phyloP scores from a whole-genome alignment of 1,140 invertebrate species.

The Calephelis virginiensis region DNA sequence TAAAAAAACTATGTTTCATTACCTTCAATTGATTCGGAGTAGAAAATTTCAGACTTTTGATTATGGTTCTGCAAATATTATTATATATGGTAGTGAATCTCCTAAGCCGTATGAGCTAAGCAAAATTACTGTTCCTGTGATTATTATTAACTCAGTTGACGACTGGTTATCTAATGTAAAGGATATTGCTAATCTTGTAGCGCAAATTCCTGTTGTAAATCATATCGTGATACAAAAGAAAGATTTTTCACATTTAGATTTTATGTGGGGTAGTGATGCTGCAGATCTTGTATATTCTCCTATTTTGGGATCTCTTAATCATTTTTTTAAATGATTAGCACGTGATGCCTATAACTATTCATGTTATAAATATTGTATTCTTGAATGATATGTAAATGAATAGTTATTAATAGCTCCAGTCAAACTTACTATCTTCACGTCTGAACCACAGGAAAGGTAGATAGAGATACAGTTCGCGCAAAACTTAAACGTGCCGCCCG shows the following conservation, averaged over 20 bases:
- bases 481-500: no score
- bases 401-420: no score
- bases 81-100: slow-evolving; percentile 61
- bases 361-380: neutral
- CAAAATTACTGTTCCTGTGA: slow-evolving; percentile 80
- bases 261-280: slow-evolving; percentile 61
- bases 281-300: slow-evolving; percentile 31
- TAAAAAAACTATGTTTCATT: slow-evolving; percentile 62
- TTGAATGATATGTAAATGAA: neutral
- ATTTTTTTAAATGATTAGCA: neutral
- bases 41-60: slow-evolving; percentile 83
- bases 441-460: no score
- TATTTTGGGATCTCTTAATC: slow-evolving; percentile 5
- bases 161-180: slow-evolving; percentile 79
- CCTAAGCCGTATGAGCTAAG: slow-evolving; percentile 82
- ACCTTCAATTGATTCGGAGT: slow-evolving; percentile 82
- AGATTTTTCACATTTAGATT: slow-evolving; percentile 79
- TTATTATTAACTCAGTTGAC: slow-evolving; percentile 81
- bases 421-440: no score
- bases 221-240: slow-evolving; percentile 55
- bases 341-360: neutral
- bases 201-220: slow-evolving; percentile 55
- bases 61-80: slow-evolving; percentile 82
- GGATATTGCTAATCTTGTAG: slow-evolving; percentile 63
- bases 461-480: no score